phyloP scores from a whole-genome alignment of 1,140 invertebrate genomes.

The Coenobita brevimanus region DNA sequence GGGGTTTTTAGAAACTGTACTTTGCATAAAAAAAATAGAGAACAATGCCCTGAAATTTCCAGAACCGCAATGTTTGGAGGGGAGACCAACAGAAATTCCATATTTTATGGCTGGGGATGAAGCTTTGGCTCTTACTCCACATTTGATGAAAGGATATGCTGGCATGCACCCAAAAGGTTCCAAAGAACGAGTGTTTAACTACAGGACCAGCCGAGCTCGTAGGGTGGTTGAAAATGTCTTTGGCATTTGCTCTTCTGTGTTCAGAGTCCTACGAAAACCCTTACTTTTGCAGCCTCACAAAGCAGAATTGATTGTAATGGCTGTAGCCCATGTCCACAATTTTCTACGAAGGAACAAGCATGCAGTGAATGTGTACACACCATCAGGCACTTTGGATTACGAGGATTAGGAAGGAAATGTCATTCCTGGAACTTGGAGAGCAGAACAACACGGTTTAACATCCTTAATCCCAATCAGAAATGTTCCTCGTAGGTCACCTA shows the following conservation, averaged over 20 bases:
- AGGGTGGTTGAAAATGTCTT: constrained; percentile 30
- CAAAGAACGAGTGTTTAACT: constrained; percentile 29
- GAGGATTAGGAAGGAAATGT: too few relatives aligned
- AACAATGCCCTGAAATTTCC: constrained; percentile 24
- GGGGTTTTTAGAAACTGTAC: constrained; percentile 36
- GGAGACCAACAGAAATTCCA: constrained; percentile 34
- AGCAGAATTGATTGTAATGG: constrained; percentile 30
- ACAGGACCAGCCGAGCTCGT: constrained; percentile 38
- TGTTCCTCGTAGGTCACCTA: background rate
- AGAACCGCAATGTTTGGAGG: constrained; percentile 18
- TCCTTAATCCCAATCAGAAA: background rate
- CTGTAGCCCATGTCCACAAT: constrained; percentile 24
- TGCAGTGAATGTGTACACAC: too few relatives aligned
- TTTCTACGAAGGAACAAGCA: constrained; percentile 29
- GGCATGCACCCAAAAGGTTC: constrained; percentile 27
- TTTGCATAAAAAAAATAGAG: constrained; percentile 18
- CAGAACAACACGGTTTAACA: background rate
- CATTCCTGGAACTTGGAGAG: constrained; percentile 9
- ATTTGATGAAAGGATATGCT: constrained; percentile 30
- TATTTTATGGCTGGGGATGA: constrained; percentile 34
- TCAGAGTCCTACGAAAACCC: constrained; percentile 40
- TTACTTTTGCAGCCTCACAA: background rate
- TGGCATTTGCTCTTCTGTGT: constrained; percentile 36
- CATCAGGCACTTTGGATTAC: too few relatives aligned
- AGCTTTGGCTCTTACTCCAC: constrained; percentile 20